Conservation (phyloP, 1,140 invertebrate species). For the Homalodisca vitripennis region DNA sequence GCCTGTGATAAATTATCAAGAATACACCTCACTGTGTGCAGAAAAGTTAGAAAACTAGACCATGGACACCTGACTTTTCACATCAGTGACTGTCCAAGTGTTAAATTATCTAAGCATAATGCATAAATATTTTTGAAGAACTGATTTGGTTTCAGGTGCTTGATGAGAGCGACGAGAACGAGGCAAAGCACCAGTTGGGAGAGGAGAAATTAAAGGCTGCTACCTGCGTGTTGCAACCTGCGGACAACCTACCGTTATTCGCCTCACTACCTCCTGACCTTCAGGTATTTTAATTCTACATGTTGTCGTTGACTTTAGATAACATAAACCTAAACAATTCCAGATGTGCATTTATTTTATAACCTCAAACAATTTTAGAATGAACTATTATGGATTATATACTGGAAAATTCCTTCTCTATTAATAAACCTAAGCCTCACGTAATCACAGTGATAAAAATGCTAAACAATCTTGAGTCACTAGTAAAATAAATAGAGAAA, state of each 20-base stretch:
- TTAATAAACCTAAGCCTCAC: too few species aligned
- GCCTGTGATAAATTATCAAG: too few species aligned
- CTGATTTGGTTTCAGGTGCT: not conserved
- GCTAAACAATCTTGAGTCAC: too few species aligned
- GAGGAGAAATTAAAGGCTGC: constrained; percentile 50
- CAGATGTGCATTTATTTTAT: not conserved
- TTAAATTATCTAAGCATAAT: too few species aligned
- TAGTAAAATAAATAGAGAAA: too few species aligned
- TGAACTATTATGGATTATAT: not conserved
- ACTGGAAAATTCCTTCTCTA: too few species aligned
- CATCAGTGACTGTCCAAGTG: too few species aligned
- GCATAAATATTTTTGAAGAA: not conserved
- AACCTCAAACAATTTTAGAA: not conserved
- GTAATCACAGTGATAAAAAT: too few species aligned
- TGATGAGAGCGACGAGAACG: not conserved
- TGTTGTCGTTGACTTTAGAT: not conserved
- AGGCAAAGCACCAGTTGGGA: not conserved
- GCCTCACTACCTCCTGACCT: not conserved
- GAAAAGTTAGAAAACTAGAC: too few species aligned
- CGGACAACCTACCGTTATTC: constrained; percentile 45
- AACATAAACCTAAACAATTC: not conserved
- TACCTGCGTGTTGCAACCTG: constrained; percentile 56
- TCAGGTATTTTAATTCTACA: not conserved
- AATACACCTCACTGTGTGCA: too few species aligned
- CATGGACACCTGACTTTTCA: too few species aligned